Conservation (phyloP, 2,797 vertebrate species). For the Triplophysa bombifrons region DNA sequence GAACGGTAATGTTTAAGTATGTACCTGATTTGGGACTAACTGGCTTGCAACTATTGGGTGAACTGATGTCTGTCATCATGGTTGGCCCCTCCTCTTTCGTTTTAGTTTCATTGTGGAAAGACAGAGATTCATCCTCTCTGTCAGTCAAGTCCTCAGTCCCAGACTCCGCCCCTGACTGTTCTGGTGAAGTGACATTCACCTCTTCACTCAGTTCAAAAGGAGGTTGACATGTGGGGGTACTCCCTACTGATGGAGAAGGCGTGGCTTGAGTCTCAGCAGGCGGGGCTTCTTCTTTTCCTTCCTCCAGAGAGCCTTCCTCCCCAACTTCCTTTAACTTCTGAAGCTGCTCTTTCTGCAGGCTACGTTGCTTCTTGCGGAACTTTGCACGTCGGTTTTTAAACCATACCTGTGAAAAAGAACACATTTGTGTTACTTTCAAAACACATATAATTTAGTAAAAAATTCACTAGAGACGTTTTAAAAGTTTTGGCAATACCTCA, state of each 20-base stretch:
- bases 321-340: constrained; percentile 93
- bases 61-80: constrained; percentile 74
- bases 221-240: constrained; percentile 72
- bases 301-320: constrained; percentile 75
- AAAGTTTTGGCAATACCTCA: no score
- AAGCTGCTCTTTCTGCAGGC: constrained; percentile 97
- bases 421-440: neutral
- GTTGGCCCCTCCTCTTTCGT: constrained; percentile 76
- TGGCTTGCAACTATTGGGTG: constrained; percentile 80
- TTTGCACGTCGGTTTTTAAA: constrained; percentile 98
- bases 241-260: constrained; percentile 74
- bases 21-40: constrained; percentile 91
- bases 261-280: constrained; percentile 73
- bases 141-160: constrained; percentile 88
- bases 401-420: constrained; percentile 85
- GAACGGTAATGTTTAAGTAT: neutral
- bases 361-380: constrained; percentile 98
- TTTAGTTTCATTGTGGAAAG: constrained; percentile 78
- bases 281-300: constrained; percentile 78
- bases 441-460: no score
- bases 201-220: constrained; percentile 81
- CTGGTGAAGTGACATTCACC: constrained; percentile 90
- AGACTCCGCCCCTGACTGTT: constrained; percentile 92
- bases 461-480: no score
- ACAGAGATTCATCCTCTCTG: constrained; percentile 84